Evolutionary conservation across 2,797 vertebrate genomes (phyloP).

Genomic region (Orientallactaga sibirica): DNA sequence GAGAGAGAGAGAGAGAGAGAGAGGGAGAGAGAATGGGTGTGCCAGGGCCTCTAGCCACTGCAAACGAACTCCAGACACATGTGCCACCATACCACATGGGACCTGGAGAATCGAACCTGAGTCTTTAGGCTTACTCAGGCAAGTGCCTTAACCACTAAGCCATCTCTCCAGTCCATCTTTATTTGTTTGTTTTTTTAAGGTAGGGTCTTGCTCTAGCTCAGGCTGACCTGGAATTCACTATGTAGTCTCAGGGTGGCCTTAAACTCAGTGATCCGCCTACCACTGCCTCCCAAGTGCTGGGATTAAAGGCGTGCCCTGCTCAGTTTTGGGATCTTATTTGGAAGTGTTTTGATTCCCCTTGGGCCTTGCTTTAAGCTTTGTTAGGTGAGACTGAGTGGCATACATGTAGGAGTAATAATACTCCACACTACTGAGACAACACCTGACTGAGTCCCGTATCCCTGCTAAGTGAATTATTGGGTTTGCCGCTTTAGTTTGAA

Average conservation of each 20-base stretch:
- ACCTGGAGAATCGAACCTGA: too few relatives aligned
- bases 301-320: neutral
- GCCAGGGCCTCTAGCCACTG: too few relatives aligned
- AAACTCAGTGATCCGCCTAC: neutral
- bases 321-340: neutral
- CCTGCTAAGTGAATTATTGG: neutral
- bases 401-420: neutral
- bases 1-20: too few relatives aligned
- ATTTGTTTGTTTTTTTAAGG: too few relatives aligned
- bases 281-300: neutral
- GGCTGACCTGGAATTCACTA: too few relatives aligned
- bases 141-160: too few relatives aligned
- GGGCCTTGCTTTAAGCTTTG: neutral
- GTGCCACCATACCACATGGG: too few relatives aligned
- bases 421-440: neutral
- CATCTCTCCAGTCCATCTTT: too few relatives aligned
- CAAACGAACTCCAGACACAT: too few relatives aligned
- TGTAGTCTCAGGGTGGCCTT: neutral
- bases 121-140: too few relatives aligned
- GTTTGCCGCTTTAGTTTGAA: neutral
- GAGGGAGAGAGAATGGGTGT: too few relatives aligned
- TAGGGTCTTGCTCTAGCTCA: too few relatives aligned
- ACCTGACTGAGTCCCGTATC: neutral
- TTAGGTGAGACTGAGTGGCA: neutral
- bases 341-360: neutral